Conservation (phyloP, 2,113 vertebrate genomes). For the Myotis yumanensis region DNA sequence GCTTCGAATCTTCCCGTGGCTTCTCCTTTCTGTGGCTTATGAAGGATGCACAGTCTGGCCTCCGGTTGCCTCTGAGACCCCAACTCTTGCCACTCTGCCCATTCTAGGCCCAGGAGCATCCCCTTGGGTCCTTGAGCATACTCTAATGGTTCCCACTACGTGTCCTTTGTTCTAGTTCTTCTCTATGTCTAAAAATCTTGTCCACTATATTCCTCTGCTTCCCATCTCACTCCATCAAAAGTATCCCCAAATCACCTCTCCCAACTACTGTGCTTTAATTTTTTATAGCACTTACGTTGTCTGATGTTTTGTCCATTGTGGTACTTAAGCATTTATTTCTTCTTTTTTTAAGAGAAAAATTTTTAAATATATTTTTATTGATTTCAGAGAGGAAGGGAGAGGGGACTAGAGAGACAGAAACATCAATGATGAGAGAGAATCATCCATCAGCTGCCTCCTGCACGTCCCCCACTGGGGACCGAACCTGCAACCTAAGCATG, state of each 20-base stretch:
- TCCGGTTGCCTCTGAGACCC: background rate
- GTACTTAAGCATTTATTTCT: too few relatives aligned
- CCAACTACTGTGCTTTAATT: background rate
- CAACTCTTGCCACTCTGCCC: background rate
- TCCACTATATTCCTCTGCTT: background rate
- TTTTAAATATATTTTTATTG: too few relatives aligned
- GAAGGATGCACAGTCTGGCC: background rate
- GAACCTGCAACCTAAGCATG: too few relatives aligned
- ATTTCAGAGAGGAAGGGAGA: too few relatives aligned
- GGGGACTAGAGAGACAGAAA: too few relatives aligned
- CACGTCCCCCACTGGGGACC: too few relatives aligned
- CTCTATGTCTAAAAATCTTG: background rate
- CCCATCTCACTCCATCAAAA: background rate
- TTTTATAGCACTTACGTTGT: background rate
- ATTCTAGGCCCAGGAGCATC: background rate
- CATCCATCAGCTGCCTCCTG: too few relatives aligned
- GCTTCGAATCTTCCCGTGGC: background rate
- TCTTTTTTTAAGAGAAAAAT: too few relatives aligned
- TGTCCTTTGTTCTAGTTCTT: background rate
- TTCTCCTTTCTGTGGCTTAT: background rate
- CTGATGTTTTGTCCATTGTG: background rate
- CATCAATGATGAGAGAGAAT: too few relatives aligned
- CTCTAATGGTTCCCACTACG: fast-evolving
- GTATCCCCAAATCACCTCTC: background rate
- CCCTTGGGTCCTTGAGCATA: background rate